Percentiles rank a stretch among this genome's conserved stretches.
Conservation (phyloP, 2,888 invertebrate genomes). For the Cantharis rufa region DNA sequence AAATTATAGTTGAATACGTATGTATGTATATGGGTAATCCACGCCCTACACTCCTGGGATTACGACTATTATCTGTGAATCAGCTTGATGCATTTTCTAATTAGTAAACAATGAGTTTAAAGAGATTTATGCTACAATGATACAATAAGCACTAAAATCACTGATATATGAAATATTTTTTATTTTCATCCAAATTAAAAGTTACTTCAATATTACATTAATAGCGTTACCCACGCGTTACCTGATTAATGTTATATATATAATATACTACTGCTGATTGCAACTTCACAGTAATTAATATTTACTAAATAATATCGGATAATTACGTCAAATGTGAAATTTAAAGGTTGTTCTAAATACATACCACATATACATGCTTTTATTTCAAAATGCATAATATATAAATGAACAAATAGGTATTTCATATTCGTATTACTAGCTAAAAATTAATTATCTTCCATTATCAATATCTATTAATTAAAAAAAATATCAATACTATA, state of each 20-base stretch:
- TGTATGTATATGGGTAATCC: conserved; percentile 27
- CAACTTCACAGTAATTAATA: conserved; percentile 43
- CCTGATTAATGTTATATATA: conserved; percentile 41
- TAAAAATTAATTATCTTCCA: not conserved
- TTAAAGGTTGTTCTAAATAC: conserved; percentile 3
- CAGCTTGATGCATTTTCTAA: conserved; percentile 44
- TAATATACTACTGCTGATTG: conserved; percentile 41
- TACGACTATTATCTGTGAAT: conserved; percentile 40
- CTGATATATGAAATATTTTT: not conserved
- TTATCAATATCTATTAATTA: not conserved
- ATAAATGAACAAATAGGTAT: conserved; percentile 8
- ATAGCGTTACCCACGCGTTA: conserved; percentile 41
- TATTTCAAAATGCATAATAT: not conserved
- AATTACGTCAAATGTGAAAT: conserved; percentile 25
- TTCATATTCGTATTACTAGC: not conserved
- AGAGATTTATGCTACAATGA: conserved; percentile 36
- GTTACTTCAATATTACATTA: not conserved
- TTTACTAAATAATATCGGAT: conserved; percentile 40
- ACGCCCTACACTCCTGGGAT: conserved; percentile 31
- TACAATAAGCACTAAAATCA: conserved; percentile 19
- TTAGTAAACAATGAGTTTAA: conserved; percentile 35
- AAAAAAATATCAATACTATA: too few species aligned
- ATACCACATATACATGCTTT: conserved; percentile 9
- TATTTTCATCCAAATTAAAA: not conserved
- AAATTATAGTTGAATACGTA: conserved; percentile 25